A percentile compares a stretch with the other conserved stretches of the same genome.
These are phyloP conservation scores for Dallia pectoralis DNA, from an alignment of 2,797 vertebrate species.

Conservation along the genomic window DNA sequence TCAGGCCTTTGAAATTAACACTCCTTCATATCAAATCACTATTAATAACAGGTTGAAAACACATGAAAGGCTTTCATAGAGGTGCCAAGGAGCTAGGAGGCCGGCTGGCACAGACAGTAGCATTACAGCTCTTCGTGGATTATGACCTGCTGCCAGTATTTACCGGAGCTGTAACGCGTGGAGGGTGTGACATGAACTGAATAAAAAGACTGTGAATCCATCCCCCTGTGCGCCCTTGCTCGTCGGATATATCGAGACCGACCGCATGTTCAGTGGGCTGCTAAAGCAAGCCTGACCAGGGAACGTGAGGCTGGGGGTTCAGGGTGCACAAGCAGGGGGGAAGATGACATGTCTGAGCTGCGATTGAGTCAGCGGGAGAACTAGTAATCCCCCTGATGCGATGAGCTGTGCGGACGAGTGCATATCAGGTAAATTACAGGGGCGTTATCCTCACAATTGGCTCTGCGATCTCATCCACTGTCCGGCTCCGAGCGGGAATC, in stretches of 20 bases:
- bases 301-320: background rate
- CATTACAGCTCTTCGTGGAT: constrained; percentile 43
- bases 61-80: constrained; percentile 41
- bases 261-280: background rate
- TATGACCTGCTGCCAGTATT: constrained; percentile 3
- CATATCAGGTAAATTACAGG: constrained; percentile 14
- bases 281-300: background rate
- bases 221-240: background rate
- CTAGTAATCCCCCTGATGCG: constrained; percentile 13
- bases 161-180: background rate
- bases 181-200: background rate
- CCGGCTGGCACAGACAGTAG: constrained; percentile 59
- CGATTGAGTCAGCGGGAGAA: constrained; percentile 2
- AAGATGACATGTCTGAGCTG: constrained; percentile 2
- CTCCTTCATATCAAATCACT: constrained; percentile 53
- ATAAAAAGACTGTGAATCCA: background rate
- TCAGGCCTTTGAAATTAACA: constrained; percentile 46
- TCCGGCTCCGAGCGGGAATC: background rate
- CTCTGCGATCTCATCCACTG: background rate
- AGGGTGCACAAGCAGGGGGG: too few species aligned
- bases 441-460: constrained; percentile 4
- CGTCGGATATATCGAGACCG: background rate
- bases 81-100: constrained; percentile 47
- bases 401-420: background rate
- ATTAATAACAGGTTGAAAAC: constrained; percentile 65